Evolutionary conservation across 92 coral and sea anemone genomes (phyloP).

Genomic region (Diadumene lineata): DNA sequence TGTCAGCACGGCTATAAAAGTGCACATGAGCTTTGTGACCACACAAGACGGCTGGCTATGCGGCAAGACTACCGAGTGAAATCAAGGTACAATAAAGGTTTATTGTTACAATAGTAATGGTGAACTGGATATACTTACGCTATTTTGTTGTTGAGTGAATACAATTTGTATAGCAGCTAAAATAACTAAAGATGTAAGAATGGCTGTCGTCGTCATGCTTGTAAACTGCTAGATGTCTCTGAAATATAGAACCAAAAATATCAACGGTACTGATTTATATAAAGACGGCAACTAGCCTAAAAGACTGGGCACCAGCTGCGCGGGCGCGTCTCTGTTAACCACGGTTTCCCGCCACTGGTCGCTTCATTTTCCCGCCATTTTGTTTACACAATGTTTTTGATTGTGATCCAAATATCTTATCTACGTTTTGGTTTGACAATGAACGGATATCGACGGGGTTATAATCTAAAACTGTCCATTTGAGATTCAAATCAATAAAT

Average conservation of each 20-base stretch:
- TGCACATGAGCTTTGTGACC: no score
- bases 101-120: background rate
- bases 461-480: slow-evolving; percentile 9
- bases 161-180: slow-evolving; percentile 3
- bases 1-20: no score
- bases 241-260: background rate
- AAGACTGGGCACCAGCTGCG: slow-evolving; percentile 9
- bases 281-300: background rate
- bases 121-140: slow-evolving; percentile 2
- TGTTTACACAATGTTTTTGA: background rate
- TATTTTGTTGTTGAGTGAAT: background rate
- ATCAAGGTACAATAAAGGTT: background rate
- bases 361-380: background rate
- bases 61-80: background rate
- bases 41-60: no score
- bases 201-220: background rate
- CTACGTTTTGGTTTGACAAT: background rate
- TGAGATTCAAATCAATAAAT: background rate
- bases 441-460: slow-evolving; percentile 3
- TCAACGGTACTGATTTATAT: background rate
- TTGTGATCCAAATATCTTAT: background rate
- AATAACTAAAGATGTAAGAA: background rate
- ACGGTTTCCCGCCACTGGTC: slow-evolving; percentile 12
- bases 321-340: slow-evolving; percentile 5
- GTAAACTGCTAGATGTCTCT: background rate